A percentile compares a stretch with the other conserved stretches of the same genome.
phyloP scores from a whole-genome alignment of 2,797 vertebrate genomes.

The Rachycentron canadum region DNA sequence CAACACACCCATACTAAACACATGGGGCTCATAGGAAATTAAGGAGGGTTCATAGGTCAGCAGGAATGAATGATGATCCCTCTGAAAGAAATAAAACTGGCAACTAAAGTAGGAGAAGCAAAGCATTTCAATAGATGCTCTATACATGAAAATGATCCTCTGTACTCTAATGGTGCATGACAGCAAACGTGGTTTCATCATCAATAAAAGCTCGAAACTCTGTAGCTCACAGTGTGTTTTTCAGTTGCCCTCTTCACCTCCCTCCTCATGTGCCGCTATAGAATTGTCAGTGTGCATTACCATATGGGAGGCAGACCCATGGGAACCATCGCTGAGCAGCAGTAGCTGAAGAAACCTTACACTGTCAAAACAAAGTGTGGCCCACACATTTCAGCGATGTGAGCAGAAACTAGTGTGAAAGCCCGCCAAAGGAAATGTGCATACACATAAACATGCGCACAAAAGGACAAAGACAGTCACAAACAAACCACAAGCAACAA shows the following conservation, averaged over 20 bases:
- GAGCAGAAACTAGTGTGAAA: conserved; percentile 44
- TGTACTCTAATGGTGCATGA: conserved; percentile 14
- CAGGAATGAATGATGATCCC: conserved; percentile 17
- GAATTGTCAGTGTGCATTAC: conserved; percentile 35
- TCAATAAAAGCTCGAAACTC: conserved; percentile 38
- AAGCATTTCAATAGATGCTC: background rate
- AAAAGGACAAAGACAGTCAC: conserved; percentile 40
- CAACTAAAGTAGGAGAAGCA: conserved; percentile 5
- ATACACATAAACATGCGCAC: conserved; percentile 44
- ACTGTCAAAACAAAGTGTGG: conserved; percentile 76
- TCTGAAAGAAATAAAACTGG: conserved; percentile 26
- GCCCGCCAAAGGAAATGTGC: conserved; percentile 51
- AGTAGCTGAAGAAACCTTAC: conserved; percentile 73
- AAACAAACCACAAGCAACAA: conserved; percentile 53
- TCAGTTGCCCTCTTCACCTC: conserved; percentile 19
- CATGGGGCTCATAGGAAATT: conserved; percentile 54
- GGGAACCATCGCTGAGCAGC: conserved; percentile 34
- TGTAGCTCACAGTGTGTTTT: conserved; percentile 23
- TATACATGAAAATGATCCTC: conserved; percentile 15
- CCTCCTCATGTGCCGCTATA: conserved; percentile 34
- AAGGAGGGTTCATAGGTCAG: conserved; percentile 57
- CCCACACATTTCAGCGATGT: conserved; percentile 50
- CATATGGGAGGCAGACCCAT: conserved; percentile 65
- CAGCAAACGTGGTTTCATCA: conserved; percentile 30
- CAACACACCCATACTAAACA: conserved; percentile 48